Evolutionary conservation across 2,113 vertebrate genomes (phyloP), one percentile per base, ranked within the genome.

Genomic region (Lasiurus cinereus): DNA sequence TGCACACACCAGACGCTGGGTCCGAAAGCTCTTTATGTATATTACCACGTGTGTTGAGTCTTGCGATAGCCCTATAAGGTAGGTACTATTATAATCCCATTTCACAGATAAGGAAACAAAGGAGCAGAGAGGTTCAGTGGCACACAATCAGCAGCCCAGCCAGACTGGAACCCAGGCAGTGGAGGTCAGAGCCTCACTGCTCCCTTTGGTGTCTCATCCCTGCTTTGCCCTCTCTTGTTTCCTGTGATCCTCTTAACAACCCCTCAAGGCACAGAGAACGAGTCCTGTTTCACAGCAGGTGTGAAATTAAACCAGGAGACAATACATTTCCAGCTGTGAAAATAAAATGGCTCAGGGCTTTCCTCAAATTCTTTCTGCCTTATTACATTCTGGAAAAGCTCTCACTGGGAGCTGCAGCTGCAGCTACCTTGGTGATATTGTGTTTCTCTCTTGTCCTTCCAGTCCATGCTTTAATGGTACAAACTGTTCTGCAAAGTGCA

Each of bases 1-100:
- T 0, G 5, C 62, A 18, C 36, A 5, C 2, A 70, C 6, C 13
- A 0, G 1, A 29, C 0, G n/a, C 10, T 3, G 0, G 21, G 9
- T 48, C 22, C 29, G 39, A 29, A 29, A 70, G 36, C 43, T 27
- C 56, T 79, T 48, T 6, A 8, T 5, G 9, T 13, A 5, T 22
- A 54, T 33, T 31, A 18, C 21, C 56, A 46, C 7, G 31, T 12
- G 13, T 3, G 24, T 6, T 6, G 24, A 48, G 46, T n/a, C 77
- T 56, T 36, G 73, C 73, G 52, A 43, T 18, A 85, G 59, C 21
- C 4, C 31, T 29, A 16, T 8, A 8, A 54, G 31, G 31, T 39
- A 8, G 52, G 31, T 33, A 27, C 27, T 36, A 21, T 54, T 16
- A 77, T 66, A 18, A 67, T 33, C 39, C 33, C 15, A 56, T 70